These are phyloP conservation scores for Crocallis elinguaria DNA, from an alignment of 2,888 invertebrate species.

Conservation along the genomic window DNA sequence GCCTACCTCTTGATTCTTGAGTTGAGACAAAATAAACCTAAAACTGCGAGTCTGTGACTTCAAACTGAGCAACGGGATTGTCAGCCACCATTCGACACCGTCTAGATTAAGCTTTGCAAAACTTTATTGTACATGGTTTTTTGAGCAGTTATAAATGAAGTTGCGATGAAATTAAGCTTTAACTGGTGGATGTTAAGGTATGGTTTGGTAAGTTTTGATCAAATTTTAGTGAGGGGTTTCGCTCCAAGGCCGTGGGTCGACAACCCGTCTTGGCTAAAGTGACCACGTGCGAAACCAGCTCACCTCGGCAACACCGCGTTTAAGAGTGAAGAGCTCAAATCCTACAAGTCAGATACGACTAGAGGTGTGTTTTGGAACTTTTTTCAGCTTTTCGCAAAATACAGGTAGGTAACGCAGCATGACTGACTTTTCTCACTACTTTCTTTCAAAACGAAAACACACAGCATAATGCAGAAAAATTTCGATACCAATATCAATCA, in stretches of 20 bases:
- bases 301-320: constrained; percentile 59
- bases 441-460: neutral
- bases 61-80: constrained; percentile 22
- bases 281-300: constrained; percentile 76
- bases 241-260: constrained; percentile 77
- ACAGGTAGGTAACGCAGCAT: constrained; percentile 5
- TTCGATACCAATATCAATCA: neutral
- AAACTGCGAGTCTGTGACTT: constrained; percentile 3
- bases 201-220: constrained; percentile 42
- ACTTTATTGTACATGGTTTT: constrained; percentile 44
- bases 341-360: constrained; percentile 27
- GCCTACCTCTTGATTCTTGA: neutral
- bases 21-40: neutral
- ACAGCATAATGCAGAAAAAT: neutral
- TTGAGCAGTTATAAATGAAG: constrained; percentile 30
- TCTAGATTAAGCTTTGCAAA: constrained; percentile 40
- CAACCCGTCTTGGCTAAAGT: constrained; percentile 67
- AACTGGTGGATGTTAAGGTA: constrained; percentile 39
- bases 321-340: constrained; percentile 36
- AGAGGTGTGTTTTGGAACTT: constrained; percentile 10
- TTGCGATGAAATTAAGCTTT: constrained; percentile 41
- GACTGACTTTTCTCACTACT: constrained; percentile 1
- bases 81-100: constrained; percentile 28
- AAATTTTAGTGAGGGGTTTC: constrained; percentile 55
- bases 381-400: constrained; percentile 11